Percentiles rank a stretch among this genome's conserved stretches.
Evolutionary conservation across 2,888 invertebrate species (phyloP).

Genomic region (Hydraecia micacea): DNA sequence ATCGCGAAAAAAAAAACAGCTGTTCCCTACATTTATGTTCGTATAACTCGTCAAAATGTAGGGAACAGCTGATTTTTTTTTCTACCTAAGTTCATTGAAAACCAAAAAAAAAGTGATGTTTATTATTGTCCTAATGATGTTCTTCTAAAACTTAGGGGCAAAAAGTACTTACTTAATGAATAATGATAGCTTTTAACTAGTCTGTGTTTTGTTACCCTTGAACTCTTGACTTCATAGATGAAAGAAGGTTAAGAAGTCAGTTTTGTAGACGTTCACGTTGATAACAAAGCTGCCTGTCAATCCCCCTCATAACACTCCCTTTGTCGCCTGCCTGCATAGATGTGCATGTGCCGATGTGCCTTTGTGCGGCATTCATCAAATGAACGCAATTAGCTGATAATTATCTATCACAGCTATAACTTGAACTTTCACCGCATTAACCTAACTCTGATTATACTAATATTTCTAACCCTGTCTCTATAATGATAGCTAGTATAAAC

Average conservation of each 20-base stretch:
- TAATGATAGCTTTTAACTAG: neutral
- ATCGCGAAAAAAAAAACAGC: no score
- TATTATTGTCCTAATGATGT: neutral
- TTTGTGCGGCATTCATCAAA: slow-evolving; percentile 25
- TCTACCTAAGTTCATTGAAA: no score
- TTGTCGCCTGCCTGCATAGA: neutral
- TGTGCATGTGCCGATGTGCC: no score
- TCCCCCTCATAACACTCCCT: slow-evolving; percentile 1
- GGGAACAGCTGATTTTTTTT: no score
- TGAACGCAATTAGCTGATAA: slow-evolving; percentile 24
- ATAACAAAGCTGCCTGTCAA: neutral
- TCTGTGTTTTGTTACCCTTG: neutral
- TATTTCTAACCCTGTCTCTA: neutral
- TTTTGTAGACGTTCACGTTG: neutral
- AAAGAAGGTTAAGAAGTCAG: neutral
- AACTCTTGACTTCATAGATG: neutral
- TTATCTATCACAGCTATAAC: slow-evolving; percentile 9
- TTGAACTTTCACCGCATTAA: slow-evolving; percentile 39
- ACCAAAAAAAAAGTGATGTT: no score
- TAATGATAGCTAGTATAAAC: neutral
- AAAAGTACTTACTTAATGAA: no score
- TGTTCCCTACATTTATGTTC: no score
- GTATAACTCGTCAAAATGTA: no score
- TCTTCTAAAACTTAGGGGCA: neutral
- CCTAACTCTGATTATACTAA: neutral